These are phyloP conservation scores for Oreocharis arfaki DNA, from an alignment of 2,113 vertebrate genomes.

Conservation along the genomic window DNA sequence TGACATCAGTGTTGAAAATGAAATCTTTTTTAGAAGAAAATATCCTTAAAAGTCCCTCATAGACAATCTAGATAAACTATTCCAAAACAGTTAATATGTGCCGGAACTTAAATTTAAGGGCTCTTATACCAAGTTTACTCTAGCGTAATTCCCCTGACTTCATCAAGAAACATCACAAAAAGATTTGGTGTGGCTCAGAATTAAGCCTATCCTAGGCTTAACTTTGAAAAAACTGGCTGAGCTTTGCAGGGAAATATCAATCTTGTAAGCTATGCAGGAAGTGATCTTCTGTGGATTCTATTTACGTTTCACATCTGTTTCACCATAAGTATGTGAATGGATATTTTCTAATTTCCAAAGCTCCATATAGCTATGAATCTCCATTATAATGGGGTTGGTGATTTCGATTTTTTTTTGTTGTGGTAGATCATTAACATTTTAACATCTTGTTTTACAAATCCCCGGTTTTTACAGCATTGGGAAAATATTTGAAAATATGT, in stretches of 20 bases:
- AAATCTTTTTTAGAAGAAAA: neutral
- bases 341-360: neutral
- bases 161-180: neutral
- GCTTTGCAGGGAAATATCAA: neutral
- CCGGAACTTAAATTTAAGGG: neutral
- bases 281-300: neutral
- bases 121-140: neutral
- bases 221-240: neutral
- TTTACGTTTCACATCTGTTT: neutral
- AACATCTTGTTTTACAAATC: neutral
- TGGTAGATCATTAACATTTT: neutral
- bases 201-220: neutral
- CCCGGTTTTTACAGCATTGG: neutral
- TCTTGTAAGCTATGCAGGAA: neutral
- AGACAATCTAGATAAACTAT: neutral
- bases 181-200: neutral
- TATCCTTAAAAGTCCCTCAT: neutral
- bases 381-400: neutral
- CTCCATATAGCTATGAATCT: neutral
- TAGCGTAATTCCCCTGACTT: neutral
- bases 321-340: neutral
- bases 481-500: neutral
- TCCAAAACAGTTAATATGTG: neutral
- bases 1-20: neutral
- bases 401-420: neutral